Evolutionary conservation across 2,113 vertebrate genomes (phyloP).

Genomic region (Eclectus roratus): DNA sequence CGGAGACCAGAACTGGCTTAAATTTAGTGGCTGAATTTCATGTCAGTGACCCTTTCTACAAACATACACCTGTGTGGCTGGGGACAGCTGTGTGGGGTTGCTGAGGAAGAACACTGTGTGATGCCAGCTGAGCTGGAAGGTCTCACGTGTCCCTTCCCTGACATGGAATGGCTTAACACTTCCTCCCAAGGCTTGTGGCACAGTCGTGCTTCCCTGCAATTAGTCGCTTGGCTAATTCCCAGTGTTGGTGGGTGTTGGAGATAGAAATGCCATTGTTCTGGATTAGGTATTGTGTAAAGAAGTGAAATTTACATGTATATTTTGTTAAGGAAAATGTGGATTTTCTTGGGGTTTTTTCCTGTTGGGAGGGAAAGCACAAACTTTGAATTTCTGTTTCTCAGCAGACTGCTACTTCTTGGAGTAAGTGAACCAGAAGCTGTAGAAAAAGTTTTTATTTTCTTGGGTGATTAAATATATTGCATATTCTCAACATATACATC

Average conservation of each 20-base stretch:
- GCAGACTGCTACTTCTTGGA: neutral
- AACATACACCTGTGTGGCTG: neutral
- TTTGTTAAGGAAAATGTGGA: neutral
- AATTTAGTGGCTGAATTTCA: neutral
- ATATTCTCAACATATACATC: neutral
- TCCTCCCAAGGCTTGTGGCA: neutral
- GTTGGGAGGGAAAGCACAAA: neutral
- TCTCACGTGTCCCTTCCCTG: neutral
- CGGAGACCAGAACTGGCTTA: neutral
- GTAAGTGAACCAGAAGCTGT: neutral
- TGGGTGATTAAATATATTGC: neutral
- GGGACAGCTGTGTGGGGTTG: neutral
- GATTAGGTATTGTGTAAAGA: neutral
- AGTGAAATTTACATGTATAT: neutral
- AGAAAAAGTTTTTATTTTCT: neutral
- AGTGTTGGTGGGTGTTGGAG: neutral
- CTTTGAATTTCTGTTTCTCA: neutral
- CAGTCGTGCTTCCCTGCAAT: neutral
- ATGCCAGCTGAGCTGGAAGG: accelerated
- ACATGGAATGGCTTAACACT: neutral
- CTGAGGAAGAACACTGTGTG: neutral
- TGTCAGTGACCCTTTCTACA: neutral
- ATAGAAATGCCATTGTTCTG: neutral
- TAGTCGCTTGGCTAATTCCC: neutral
- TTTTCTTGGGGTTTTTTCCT: neutral